Conservation (phyloP, 2,113 vertebrate genomes). For the Dicrurus megarhynchus region DNA sequence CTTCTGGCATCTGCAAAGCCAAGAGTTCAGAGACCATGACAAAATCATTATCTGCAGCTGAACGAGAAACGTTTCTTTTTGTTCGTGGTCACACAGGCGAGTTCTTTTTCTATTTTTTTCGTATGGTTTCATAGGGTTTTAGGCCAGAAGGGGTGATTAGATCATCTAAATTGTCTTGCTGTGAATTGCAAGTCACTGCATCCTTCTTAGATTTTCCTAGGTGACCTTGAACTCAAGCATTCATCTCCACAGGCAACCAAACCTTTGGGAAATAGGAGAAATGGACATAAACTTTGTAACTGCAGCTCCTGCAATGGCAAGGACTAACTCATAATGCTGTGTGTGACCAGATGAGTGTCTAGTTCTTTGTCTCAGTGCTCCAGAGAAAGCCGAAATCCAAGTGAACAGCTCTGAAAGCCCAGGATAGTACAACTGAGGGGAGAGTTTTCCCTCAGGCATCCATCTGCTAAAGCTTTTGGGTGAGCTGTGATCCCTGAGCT, state of each 20-base stretch:
- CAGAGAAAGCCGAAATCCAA: not conserved
- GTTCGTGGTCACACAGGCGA: not conserved
- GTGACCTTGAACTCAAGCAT: not conserved
- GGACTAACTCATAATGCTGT: not conserved
- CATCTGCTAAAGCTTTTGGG: not conserved
- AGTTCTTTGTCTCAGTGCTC: not conserved
- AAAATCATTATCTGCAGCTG: not conserved
- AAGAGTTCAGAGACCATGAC: not conserved
- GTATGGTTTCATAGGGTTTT: not conserved
- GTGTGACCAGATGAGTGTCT: not conserved
- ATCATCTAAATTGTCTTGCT: not conserved
- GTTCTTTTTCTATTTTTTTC: not conserved
- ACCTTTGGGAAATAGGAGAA: not conserved
- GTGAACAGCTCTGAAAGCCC: not conserved
- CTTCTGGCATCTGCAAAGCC: not conserved
- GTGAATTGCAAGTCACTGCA: not conserved
- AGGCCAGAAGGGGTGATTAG: not conserved
- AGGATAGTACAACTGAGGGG: fast-evolving
- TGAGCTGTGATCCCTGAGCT: not conserved
- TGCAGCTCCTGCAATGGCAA: not conserved
- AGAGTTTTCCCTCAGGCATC: not conserved
- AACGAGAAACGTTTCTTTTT: not conserved
- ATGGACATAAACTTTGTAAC: not conserved
- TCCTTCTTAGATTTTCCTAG: not conserved
- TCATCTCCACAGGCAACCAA: not conserved